Evolutionary conservation across 2,113 vertebrate species (phyloP).

Genomic region (Lophochroa leadbeateri): DNA sequence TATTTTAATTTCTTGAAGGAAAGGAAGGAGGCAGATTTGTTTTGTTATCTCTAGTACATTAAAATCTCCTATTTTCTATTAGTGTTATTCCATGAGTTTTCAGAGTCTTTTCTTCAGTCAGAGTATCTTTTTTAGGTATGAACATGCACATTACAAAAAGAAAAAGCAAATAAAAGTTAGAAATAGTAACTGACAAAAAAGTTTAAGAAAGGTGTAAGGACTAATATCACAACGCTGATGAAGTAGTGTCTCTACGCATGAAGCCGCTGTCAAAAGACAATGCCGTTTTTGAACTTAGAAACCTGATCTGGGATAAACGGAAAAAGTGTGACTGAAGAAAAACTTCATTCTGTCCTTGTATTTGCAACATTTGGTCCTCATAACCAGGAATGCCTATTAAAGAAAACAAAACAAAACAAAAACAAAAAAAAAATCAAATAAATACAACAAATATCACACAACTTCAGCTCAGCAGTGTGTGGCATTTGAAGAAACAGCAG

Average conservation of each 20-base stretch:
- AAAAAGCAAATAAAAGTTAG: background rate
- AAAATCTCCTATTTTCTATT: background rate
- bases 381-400: accelerated
- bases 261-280: background rate
- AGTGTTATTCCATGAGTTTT: background rate
- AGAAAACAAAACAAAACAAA: background rate
- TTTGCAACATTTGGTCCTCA: background rate
- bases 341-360: background rate
- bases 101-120: background rate
- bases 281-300: background rate
- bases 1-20: background rate
- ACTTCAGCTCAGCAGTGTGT: background rate
- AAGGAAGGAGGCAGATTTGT: background rate
- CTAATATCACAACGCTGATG: background rate
- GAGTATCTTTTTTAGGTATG: background rate
- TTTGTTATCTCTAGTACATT: background rate
- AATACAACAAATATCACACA: background rate
- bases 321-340: background rate
- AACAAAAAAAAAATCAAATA: background rate
- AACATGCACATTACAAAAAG: background rate
- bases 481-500: background rate
- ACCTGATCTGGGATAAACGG: background rate
- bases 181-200: background rate
- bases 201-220: background rate
- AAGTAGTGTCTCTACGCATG: background rate